A percentile compares a stretch with the other conserved stretches of the same genome.
These are phyloP conservation scores for Chaenogobius annularis DNA, from an alignment of 2,113 vertebrate genomes.

Conservation along the genomic window DNA sequence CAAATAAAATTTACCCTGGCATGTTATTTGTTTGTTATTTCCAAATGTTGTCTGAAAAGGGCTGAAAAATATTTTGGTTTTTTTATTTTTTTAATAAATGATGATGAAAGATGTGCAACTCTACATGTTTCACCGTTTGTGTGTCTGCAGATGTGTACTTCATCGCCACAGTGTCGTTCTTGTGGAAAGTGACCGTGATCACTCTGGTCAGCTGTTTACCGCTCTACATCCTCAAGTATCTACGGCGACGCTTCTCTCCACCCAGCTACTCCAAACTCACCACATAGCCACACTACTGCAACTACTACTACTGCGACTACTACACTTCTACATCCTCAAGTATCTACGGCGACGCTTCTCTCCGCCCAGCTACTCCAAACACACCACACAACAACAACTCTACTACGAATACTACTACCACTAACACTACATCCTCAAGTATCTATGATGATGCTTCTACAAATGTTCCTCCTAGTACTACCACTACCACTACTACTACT, in stretches of 20 bases:
- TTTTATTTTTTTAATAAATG: too few species aligned
- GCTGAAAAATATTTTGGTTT: too few species aligned
- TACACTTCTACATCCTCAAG: conserved; percentile 96
- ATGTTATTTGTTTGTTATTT: too few species aligned
- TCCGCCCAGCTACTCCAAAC: conserved; percentile 95
- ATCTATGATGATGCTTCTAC: conserved; percentile 89
- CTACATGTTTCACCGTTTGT: not conserved
- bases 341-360: conserved; percentile 90
- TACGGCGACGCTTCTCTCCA: conserved; percentile 92
- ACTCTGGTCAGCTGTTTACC: conserved; percentile 97
- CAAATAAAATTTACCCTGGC: too few species aligned
- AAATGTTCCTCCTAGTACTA: conserved; percentile 83
- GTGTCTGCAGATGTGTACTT: conserved; percentile 88
- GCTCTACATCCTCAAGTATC: conserved; percentile 97
- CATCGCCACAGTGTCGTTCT: conserved; percentile 91
- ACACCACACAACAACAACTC: too few species aligned
- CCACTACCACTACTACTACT: not conserved
- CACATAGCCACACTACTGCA: conserved; percentile 41
- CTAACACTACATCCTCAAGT: conserved; percentile 73
- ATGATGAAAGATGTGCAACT: too few species aligned
- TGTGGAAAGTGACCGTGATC: conserved; percentile 97
- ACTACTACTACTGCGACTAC: not conserved
- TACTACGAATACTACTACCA: not conserved
- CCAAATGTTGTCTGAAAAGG: too few species aligned
- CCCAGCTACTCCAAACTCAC: conserved; percentile 98